Conservation (phyloP, 2,797 vertebrate species). For the Myotis daubentonii region DNA sequence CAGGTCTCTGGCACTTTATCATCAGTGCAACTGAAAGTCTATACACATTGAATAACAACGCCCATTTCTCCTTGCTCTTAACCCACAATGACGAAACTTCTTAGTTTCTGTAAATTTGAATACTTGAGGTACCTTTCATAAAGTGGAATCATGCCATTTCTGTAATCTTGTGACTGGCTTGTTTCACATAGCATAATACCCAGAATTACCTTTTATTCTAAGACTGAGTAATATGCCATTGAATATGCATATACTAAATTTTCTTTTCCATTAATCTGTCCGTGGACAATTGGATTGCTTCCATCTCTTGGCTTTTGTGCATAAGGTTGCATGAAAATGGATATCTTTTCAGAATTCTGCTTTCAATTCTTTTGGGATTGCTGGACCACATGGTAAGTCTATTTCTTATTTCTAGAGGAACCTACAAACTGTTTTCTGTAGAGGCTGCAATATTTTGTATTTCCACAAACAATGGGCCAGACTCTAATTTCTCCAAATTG, state of each 20-base stretch:
- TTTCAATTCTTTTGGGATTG: neutral
- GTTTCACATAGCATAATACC: neutral
- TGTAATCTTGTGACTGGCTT: neutral
- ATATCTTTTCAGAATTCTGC: neutral
- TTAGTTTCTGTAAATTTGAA: neutral
- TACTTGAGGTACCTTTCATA: neutral
- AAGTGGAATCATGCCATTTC: neutral
- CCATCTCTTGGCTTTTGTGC: neutral
- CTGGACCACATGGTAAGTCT: neutral
- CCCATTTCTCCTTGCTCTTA: neutral
- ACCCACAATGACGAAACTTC: neutral
- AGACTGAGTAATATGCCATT: neutral
- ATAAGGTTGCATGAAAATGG: neutral
- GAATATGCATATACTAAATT: neutral
- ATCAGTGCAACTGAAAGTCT: neutral
- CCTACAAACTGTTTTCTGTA: neutral
- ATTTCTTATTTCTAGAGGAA: neutral
- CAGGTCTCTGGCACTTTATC: neutral
- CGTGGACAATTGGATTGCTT: neutral
- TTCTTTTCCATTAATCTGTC: neutral
- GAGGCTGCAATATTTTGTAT: neutral
- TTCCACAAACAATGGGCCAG: neutral
- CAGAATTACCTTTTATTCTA: no score
- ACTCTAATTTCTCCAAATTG: neutral
- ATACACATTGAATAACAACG: no score